A percentile compares a stretch with the other conserved stretches of the same genome.
Conservation (phyloP, 2,888 invertebrate species). For the Cylindroiulus punctatus region DNA sequence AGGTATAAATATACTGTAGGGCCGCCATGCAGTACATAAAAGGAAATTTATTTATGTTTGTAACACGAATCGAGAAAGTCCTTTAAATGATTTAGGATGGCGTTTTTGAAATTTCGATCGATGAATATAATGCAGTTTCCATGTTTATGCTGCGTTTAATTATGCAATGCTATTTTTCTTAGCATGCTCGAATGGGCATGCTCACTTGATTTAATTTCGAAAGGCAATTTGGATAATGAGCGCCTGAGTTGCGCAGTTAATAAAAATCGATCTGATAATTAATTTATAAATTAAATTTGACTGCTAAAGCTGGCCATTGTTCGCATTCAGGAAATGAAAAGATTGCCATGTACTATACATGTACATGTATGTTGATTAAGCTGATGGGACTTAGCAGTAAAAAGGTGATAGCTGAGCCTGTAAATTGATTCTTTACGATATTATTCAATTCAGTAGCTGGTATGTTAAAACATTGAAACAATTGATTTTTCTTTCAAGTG, state of each 20-base stretch:
- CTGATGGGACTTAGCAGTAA: too few relatives aligned
- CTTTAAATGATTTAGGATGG: slow-evolving; percentile 10
- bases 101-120: slow-evolving; percentile 3
- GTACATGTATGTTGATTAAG: too few relatives aligned
- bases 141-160: background rate
- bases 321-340: background rate
- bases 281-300: slow-evolving; percentile 29
- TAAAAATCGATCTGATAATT: slow-evolving; percentile 27
- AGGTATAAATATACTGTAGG: slow-evolving; percentile 32
- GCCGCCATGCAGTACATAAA: background rate
- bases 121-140: slow-evolving; percentile 31
- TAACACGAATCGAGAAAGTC: background rate
- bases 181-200: background rate
- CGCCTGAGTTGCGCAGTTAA: background rate
- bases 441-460: too few relatives aligned
- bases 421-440: too few relatives aligned
- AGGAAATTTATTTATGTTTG: background rate
- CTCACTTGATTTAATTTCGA: background rate
- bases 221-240: slow-evolving; percentile 13
- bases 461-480: too few relatives aligned
- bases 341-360: background rate
- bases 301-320: background rate
- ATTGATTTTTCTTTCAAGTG: too few relatives aligned
- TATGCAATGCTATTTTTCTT: background rate
- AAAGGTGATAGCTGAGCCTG: too few relatives aligned